phyloP scores from a whole-genome alignment of 2,888 invertebrate genomes.

The Bombylius major region DNA sequence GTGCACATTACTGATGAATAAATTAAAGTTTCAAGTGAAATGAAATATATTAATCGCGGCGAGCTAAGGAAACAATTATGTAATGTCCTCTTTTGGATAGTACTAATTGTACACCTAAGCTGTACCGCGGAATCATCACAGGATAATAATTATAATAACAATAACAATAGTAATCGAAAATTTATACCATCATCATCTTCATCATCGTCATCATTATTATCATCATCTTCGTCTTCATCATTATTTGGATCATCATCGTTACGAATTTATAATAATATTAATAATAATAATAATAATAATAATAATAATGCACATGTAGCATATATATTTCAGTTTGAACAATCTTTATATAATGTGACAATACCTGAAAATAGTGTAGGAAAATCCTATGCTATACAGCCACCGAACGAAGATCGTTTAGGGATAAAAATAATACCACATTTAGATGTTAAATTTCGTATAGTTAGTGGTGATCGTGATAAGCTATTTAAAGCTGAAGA shows the following conservation, averaged over 20 bases:
- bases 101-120: background rate
- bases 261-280: no score
- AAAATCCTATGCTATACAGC: conserved; percentile 68
- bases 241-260: background rate
- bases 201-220: background rate
- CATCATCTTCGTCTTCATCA: no score
- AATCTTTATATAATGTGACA: conserved; percentile 68
- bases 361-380: conserved; percentile 87
- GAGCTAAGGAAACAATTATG: background rate
- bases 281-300: background rate
- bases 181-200: background rate
- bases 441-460: conserved; percentile 66
- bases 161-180: background rate
- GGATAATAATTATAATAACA: background rate
- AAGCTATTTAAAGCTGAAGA: conserved; percentile 90
- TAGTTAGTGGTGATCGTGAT: conserved; percentile 75
- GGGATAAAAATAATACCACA: conserved; percentile 53
- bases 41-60: background rate
- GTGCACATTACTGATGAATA: no score
- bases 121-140: background rate
- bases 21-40: background rate
- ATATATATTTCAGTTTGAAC: conserved; percentile 52
- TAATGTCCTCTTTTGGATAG: background rate
- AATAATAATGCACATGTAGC: background rate
- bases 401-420: conserved; percentile 61